Base-by-base conservation (phyloP, 1,140 invertebrate genomes). In the Agrilus planipennis region DNA sequence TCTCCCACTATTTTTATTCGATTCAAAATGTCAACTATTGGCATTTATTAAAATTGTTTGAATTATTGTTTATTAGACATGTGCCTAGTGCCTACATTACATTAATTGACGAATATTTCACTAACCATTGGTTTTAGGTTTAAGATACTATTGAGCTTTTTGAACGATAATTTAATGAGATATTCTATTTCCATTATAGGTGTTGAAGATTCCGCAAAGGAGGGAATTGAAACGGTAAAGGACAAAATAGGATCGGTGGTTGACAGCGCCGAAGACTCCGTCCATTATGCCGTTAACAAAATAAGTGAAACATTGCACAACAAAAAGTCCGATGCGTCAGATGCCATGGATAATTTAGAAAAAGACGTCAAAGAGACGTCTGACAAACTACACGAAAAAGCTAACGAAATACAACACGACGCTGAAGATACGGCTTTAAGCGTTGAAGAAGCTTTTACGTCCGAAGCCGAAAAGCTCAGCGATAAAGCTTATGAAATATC, bases 121-220 rank as follows among this genome's bases (percentile, higher is more conserved):
- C n/a, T n/a, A n/a, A n/a, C n/a, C n/a, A n/a, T n/a, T n/a, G n/a
- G n/a, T n/a, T n/a, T n/a, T n/a, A n/a, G n/a, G n/a, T n/a, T n/a
- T n/a, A n/a, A n/a, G n/a, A n/a, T n/a, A n/a, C n/a, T n/a, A n/a
- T n/a, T n/a, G 23, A 7, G 23, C 7, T 9, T 9, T 12, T 27
- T 12, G 23, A 7, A 27, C 7, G 23, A 12, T 12, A 27, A 7
- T 9, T 12, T 14, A 35, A 12, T 9, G 7, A 12, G 15, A 6
- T 10, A 31, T 31, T 31, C 18, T n/a, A 17, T 27, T 38, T 41
- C 23, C 23, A 0, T 45, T 46, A 34, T 44, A 60, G 59, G 53
- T 44, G 53, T 49, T 21, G 50, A 51, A 4, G 56, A 58, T 15
- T 49, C 50, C 7, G 56, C 53, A 2, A 58, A 57, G 46, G 55